phyloP scores from a whole-genome alignment of 2,888 invertebrate species.

The Cephus spinipes region DNA sequence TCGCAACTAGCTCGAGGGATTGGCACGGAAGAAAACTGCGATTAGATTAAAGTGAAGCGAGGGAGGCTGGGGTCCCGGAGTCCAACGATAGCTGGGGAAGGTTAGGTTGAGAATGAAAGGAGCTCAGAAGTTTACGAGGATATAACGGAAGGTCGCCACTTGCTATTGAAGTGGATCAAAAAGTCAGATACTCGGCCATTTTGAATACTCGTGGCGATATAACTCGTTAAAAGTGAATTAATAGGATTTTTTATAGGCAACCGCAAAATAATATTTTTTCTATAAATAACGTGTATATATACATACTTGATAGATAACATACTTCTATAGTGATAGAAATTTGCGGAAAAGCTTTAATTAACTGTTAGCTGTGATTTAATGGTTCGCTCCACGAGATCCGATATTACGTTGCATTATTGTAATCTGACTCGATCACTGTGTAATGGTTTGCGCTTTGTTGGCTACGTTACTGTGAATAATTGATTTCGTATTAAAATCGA shows the following conservation, averaged over 20 bases:
- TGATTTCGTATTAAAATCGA: background rate
- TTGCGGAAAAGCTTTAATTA: background rate
- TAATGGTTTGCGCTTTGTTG: background rate
- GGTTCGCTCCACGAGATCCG: background rate
- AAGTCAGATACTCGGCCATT: background rate
- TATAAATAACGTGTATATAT: background rate
- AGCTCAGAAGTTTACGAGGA: slow-evolving; percentile 23
- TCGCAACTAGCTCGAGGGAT: slow-evolving; percentile 1
- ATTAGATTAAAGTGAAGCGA: slow-evolving; percentile 16
- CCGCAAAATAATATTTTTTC: background rate
- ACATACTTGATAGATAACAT: background rate
- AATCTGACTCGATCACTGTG: background rate
- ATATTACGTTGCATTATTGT: too few relatives aligned
- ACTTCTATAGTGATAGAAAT: background rate
- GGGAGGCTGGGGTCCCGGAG: slow-evolving; percentile 10
- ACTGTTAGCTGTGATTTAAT: background rate
- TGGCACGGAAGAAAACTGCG: slow-evolving; percentile 15
- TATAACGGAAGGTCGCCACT: slow-evolving; percentile 22
- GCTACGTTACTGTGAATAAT: background rate
- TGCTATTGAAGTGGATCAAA: slow-evolving; percentile 15
- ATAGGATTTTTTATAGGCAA: background rate
- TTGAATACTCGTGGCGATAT: background rate
- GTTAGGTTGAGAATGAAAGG: slow-evolving; percentile 16
- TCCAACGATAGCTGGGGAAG: background rate
- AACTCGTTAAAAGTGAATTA: background rate